Conservation (phyloP, 2,797 vertebrate species). For the Fundulus diaphanus region DNA sequence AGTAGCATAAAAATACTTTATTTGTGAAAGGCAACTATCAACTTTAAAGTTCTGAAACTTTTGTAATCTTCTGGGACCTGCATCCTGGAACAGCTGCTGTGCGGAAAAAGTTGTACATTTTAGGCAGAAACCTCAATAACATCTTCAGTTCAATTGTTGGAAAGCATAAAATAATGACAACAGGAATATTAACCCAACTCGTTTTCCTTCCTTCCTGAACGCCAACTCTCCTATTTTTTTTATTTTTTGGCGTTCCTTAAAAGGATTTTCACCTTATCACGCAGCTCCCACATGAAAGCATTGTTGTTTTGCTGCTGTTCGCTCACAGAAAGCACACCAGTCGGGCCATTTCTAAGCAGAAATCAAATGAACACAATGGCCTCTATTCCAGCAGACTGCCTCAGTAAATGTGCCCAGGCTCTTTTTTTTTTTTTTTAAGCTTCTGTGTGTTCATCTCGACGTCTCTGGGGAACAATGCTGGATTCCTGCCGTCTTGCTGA, state of each 20-base stretch:
- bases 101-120: slow-evolving; percentile 17
- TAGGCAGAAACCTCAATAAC: not conserved
- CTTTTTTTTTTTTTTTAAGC: slow-evolving; percentile 67
- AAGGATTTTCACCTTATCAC: slow-evolving; percentile 30
- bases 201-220: slow-evolving; percentile 6
- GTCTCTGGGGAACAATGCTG: slow-evolving; percentile 79
- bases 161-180: slow-evolving; percentile 65
- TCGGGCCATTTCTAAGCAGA: slow-evolving; percentile 78
- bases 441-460: slow-evolving; percentile 67
- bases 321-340: slow-evolving; percentile 76
- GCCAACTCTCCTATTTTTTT: slow-evolving; percentile 3
- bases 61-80: not conserved
- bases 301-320: slow-evolving; percentile 73
- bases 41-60: not conserved
- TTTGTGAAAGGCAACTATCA: not conserved
- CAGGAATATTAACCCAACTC: not conserved
- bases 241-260: slow-evolving; percentile 15
- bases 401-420: slow-evolving; percentile 76
- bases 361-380: slow-evolving; percentile 85
- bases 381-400: slow-evolving; percentile 73
- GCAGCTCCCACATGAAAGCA: slow-evolving; percentile 68
- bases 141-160: slow-evolving; percentile 19
- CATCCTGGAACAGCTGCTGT: slow-evolving; percentile 76
- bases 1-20: not conserved
- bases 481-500: slow-evolving; percentile 84